A percentile compares a stretch with the other conserved stretches of the same genome.
Evolutionary conservation across 2,113 vertebrate species (phyloP).

Genomic region (Sander lucioperca): DNA sequence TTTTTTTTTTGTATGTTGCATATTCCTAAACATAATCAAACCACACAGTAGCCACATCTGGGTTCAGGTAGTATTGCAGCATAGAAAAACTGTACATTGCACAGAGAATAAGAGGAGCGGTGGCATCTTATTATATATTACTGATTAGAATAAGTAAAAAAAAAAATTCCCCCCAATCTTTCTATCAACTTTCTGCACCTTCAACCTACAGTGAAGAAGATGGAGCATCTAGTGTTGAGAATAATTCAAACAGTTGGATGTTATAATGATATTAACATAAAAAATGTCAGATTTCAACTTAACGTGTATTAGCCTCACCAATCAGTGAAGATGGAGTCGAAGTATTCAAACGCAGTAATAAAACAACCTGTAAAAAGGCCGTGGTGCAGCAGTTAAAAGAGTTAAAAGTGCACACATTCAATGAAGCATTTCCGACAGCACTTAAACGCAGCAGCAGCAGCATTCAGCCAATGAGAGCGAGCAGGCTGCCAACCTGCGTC

Average conservation of each 20-base stretch:
- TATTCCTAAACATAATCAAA: no score
- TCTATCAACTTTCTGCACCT: not conserved
- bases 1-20: no score
- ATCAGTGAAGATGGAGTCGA: not conserved
- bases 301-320: not conserved
- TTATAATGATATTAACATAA: not conserved
- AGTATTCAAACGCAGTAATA: not conserved
- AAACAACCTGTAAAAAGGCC: not conserved
- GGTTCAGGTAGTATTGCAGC: no score
- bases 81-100: no score
- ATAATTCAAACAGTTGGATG: not conserved
- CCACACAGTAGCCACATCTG: no score
- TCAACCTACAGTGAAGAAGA: not conserved
- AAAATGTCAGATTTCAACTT: not conserved
- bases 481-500: slow-evolving; percentile 3
- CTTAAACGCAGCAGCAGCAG: slow-evolving; percentile 61
- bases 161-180: no score
- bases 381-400: not conserved
- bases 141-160: no score
- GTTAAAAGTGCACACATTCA: not conserved
- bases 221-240: not conserved
- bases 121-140: no score
- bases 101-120: no score
- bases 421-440: not conserved
- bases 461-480: not conserved